Conservation (phyloP, 2,113 vertebrate species). For the Zeus faber region DNA sequence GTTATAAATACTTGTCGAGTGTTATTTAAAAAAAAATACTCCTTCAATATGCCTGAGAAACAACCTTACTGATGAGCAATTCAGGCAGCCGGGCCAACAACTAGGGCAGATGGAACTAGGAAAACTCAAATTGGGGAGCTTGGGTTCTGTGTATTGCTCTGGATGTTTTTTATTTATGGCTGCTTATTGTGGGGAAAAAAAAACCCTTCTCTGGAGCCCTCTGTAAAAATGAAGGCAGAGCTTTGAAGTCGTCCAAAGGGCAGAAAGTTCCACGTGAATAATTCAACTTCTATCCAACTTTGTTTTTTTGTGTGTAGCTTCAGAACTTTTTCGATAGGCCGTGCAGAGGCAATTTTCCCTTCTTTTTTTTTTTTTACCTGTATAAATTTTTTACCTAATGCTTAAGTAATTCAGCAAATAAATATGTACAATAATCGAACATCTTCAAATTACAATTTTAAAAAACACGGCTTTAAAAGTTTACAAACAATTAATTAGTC, state of each 20-base stretch:
- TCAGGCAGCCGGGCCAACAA: slow-evolving; percentile 1
- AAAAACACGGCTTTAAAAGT: too few species aligned
- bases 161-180: slow-evolving; percentile 42
- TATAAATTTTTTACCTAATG: too few species aligned
- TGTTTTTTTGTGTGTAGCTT: slow-evolving; percentile 32
- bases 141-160: slow-evolving; percentile 13
- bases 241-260: slow-evolving; percentile 46
- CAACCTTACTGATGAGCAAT: too few species aligned
- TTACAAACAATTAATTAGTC: too few species aligned
- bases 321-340: slow-evolving; percentile 21
- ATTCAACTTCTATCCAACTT: slow-evolving; percentile 43
- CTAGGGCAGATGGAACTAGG: slow-evolving; percentile 26
- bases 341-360: too few species aligned
- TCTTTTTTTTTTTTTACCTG: too few species aligned
- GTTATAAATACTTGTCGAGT: too few species aligned
- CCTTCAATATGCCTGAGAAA: too few species aligned
- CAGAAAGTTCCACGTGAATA: slow-evolving; percentile 50
- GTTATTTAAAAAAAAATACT: too few species aligned
- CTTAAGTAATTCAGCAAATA: too few species aligned
- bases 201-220: slow-evolving; percentile 30
- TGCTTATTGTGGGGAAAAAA: slow-evolving; percentile 23
- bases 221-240: slow-evolving; percentile 33
- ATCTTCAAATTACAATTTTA: too few species aligned
- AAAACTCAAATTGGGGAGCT: slow-evolving; percentile 37
- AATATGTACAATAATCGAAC: too few species aligned